phyloP scores from a whole-genome alignment of 1,140 invertebrate species.

The Drosophila pandora region DNA sequence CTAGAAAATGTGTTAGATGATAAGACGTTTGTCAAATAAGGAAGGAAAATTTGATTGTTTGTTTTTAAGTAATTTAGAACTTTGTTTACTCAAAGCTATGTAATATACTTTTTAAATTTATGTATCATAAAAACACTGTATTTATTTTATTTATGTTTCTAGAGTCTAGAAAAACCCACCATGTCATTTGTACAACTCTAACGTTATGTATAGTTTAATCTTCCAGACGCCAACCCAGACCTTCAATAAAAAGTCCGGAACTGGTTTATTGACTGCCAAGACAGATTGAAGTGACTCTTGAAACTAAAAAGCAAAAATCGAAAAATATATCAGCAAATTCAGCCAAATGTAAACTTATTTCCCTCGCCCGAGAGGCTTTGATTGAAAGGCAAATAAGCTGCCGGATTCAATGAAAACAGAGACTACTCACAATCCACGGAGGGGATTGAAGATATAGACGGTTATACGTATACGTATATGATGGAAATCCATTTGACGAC shows the following conservation, averaged over 20 bases:
- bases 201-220: slow-evolving; percentile 2
- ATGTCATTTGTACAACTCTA: background rate
- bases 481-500: slow-evolving; percentile 62
- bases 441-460: slow-evolving; percentile 1
- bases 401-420: slow-evolving; percentile 58
- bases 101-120: background rate
- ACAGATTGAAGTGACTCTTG: slow-evolving; percentile 31
- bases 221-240: slow-evolving; percentile 25
- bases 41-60: background rate
- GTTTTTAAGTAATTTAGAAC: background rate
- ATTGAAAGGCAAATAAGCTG: slow-evolving; percentile 77
- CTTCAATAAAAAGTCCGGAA: slow-evolving; percentile 28
- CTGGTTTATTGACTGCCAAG: slow-evolving; percentile 44
- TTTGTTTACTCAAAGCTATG: background rate
- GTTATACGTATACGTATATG: slow-evolving; percentile 11
- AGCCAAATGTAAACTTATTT: slow-evolving; percentile 57
- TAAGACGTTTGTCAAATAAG: no score
- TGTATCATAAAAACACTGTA: background rate
- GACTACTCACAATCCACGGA: background rate
- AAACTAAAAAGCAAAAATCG: slow-evolving; percentile 25
- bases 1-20: no score
- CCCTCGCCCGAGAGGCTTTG: slow-evolving; percentile 41
- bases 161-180: background rate
- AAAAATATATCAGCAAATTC: slow-evolving; percentile 34
- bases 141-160: no score